Percentiles rank a stretch among this genome's conserved stretches.
Conservation (phyloP, 2,888 invertebrate genomes). For the Macrophya annulata region DNA sequence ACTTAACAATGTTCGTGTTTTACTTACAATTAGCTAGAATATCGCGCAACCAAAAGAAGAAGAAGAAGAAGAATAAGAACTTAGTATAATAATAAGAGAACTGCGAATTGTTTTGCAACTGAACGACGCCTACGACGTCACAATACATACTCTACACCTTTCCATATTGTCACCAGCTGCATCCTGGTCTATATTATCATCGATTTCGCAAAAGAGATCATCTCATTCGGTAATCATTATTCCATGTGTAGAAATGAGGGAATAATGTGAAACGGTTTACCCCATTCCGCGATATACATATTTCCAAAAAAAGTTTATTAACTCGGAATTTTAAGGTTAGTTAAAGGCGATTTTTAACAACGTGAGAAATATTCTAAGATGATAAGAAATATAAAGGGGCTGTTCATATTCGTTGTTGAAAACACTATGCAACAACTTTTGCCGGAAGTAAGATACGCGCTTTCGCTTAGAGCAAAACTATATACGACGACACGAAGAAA, state of each 20-base stretch:
- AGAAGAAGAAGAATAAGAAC: neutral
- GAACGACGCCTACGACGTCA: slow-evolving; percentile 24
- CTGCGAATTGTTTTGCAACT: slow-evolving; percentile 51
- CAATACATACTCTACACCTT: slow-evolving; percentile 63
- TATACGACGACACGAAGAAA: slow-evolving; percentile 16
- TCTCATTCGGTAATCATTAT: neutral
- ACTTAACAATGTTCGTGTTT: slow-evolving; percentile 25
- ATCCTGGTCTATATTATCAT: slow-evolving; percentile 72
- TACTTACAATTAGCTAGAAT: slow-evolving; percentile 26
- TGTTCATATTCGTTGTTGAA: neutral
- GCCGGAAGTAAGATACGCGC: slow-evolving; percentile 24
- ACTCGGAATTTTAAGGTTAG: neutral
- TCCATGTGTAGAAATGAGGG: neutral
- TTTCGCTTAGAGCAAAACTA: no score
- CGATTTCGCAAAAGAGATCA: slow-evolving; percentile 72
- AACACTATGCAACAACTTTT: neutral
- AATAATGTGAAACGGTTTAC: neutral
- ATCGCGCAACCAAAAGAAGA: neutral
- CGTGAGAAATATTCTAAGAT: neutral
- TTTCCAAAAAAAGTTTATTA: neutral
- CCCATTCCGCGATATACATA: neutral
- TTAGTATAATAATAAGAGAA: neutral
- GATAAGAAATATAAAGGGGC: neutral
- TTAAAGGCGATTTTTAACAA: slow-evolving; percentile 5
- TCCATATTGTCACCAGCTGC: slow-evolving; percentile 73